Evolutionary conservation across 2,797 vertebrate species (phyloP), one percentile per base, ranked within the genome.

Genomic region (Sciaenops ocellatus): DNA sequence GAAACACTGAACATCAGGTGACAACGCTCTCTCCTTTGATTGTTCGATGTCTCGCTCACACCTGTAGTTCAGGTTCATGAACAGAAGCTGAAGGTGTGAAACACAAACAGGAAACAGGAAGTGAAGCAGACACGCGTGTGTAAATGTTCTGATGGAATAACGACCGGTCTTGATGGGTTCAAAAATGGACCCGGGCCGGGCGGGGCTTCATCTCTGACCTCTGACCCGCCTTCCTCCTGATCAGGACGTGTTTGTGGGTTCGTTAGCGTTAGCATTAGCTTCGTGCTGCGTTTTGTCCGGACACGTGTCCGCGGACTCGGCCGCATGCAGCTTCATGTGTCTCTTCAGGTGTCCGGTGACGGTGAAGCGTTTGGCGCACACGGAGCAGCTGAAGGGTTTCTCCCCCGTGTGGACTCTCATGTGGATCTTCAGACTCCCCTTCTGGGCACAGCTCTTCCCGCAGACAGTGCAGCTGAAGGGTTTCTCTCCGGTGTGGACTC

Each of bases 301-400:
- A 15, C 1, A 16, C 0, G 47, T 12, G 2, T 73, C 60, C 8
- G n/a, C 0, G 61, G 61, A 24, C 47, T 70, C 78, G 0, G 47
- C 47, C 0, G 38, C 3, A 22, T 86, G 86, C 41, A 86, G 69
- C 65, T 81, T 87, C 85, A 87, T 87, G 69, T 89, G 87, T 75
- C 80, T 85, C 69, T 78, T 82, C 4, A 82, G n/a, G 20, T 82
- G 80, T 74, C 79, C 79, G 0, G 79, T 84, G 0, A 84, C 80
- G 0, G 75, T 79, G 3, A 84, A 79, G 2, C 69, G 1, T 12
- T 73, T 80, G 1, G 42, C 48, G 4, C 82, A 84, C n/a, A 80
- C 34, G 0, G 73, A 69, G 78, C 82, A 84, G 59, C 73, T 69
- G 51, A 65, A 80, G 0, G 82, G 82, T 65, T 69, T 84, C 73